A percentile compares a stretch with the other conserved stretches of the same genome.
These are phyloP conservation scores for Oscheius myriophilus DNA, from an alignment of 2,888 invertebrate genomes.

Conservation along the genomic window DNA sequence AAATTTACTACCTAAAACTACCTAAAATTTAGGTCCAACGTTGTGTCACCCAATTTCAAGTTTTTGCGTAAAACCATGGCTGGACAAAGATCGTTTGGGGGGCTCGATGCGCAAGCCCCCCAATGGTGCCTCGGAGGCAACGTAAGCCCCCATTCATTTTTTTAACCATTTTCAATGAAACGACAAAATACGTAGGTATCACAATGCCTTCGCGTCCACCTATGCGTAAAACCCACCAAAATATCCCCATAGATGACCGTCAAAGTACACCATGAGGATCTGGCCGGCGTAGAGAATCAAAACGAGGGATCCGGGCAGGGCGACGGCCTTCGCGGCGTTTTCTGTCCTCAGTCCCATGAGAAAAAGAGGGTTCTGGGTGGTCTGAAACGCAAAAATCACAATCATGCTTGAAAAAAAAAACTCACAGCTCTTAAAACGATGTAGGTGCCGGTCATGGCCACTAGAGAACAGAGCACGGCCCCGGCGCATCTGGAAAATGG, in stretches of 20 bases:
- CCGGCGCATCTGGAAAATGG: no score
- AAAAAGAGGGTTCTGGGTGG: not conserved
- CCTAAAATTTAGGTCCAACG: no score
- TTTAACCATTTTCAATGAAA: not conserved
- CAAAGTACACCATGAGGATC: slow-evolving; percentile 49
- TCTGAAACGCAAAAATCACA: not conserved
- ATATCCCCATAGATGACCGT: slow-evolving; percentile 46
- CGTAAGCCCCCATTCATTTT: no score
- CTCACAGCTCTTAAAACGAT: slow-evolving; percentile 7
- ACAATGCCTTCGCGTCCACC: not conserved
- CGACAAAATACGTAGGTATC: not conserved
- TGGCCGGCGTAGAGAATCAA: slow-evolving; percentile 60
- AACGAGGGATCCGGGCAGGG: slow-evolving; percentile 49
- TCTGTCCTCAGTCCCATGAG: slow-evolving; percentile 56
- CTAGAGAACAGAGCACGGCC: not conserved
- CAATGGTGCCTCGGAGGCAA: no score
- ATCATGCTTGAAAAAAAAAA: not conserved
- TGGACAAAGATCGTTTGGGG: no score
- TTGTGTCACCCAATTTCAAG: no score
- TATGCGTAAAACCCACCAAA: slow-evolving; percentile 36
- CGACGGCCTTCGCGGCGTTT: slow-evolving; percentile 24
- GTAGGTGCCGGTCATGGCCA: slow-evolving; percentile 3
- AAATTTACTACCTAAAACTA: no score
- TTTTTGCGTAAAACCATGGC: no score
- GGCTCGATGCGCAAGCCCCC: no score